phyloP scores from a whole-genome alignment of 2,797 vertebrate species.

The Danio choprae region DNA sequence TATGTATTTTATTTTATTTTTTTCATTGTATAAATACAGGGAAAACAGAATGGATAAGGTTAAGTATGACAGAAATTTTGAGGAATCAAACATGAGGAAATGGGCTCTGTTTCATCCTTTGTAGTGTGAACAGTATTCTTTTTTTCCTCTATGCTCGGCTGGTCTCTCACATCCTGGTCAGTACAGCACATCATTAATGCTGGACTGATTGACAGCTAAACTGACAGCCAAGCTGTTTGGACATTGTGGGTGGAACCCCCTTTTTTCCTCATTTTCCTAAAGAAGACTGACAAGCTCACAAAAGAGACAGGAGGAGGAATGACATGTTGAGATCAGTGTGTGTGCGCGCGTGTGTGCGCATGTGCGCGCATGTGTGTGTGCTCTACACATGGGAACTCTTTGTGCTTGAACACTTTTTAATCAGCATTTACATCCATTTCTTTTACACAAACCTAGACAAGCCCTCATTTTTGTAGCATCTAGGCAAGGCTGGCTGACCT shows the following conservation, averaged over 20 bases:
- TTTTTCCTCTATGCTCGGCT: conserved; percentile 21
- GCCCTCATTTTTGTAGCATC: not conserved
- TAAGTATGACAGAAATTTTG: not conserved
- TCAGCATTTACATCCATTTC: not conserved
- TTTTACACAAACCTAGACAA: not conserved
- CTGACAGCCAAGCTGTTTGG: conserved; percentile 51
- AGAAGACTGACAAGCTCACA: conserved; percentile 44
- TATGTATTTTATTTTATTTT: not conserved
- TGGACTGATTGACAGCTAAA: conserved; percentile 50
- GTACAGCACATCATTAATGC: conserved; percentile 51
- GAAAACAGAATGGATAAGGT: not conserved
- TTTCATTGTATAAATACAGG: not conserved
- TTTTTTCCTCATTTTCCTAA: conserved; percentile 26
- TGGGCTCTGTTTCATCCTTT: not conserved
- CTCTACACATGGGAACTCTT: not conserved
- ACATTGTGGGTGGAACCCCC: conserved; percentile 32
- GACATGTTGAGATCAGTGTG: conserved; percentile 16
- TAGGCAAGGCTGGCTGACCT: not conserved
- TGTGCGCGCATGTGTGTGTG: not conserved
- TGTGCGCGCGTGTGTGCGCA: no score
- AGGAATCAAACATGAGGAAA: not conserved
- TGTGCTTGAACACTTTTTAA: not conserved
- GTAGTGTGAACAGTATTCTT: conserved; percentile 28
- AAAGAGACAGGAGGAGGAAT: conserved; percentile 34
- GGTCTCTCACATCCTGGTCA: conserved; percentile 17